Evolutionary conservation across 2,888 invertebrate genomes (phyloP).

Genomic region (Lasioglossum zephyrum): DNA sequence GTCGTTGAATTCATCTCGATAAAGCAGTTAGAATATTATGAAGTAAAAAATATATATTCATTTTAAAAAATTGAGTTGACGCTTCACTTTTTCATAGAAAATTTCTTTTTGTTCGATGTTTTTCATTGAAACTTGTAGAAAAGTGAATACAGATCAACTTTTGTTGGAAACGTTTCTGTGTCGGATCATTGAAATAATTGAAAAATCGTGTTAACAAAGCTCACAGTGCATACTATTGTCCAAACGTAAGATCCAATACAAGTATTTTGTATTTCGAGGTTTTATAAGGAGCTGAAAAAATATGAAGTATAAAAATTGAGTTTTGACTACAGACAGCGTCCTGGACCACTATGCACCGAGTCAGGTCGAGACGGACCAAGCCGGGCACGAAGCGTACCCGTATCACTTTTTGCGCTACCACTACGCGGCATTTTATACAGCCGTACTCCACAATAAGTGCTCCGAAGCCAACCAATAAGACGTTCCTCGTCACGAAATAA

Average conservation of each 20-base stretch:
- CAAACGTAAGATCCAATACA: neutral
- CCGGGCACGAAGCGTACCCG: conserved; percentile 25
- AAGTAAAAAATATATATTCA: neutral
- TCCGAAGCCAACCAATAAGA: conserved; percentile 50
- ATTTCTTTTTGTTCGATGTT: too few relatives aligned
- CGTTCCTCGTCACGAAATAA: conserved; percentile 43
- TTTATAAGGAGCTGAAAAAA: neutral
- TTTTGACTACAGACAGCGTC: too few relatives aligned
- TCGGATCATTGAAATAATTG: too few relatives aligned
- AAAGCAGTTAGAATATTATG: too few relatives aligned
- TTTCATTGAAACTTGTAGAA: neutral
- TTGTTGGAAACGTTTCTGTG: neutral
- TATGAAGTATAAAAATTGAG: neutral
- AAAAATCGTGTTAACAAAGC: too few relatives aligned
- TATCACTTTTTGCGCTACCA: conserved; percentile 64
- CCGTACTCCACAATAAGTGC: conserved; percentile 50
- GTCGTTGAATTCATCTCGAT: neutral
- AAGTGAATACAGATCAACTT: neutral
- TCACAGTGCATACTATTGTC: too few relatives aligned
- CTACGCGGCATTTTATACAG: conserved; percentile 60
- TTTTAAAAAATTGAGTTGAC: too few relatives aligned
- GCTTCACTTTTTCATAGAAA: too few relatives aligned
- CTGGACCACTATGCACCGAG: neutral
- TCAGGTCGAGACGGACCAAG: neutral
- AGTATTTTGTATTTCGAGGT: too few relatives aligned